These are phyloP conservation scores for Triops longicaudatus DNA, from an alignment of 1,140 invertebrate genomes.

Conservation along the genomic window DNA sequence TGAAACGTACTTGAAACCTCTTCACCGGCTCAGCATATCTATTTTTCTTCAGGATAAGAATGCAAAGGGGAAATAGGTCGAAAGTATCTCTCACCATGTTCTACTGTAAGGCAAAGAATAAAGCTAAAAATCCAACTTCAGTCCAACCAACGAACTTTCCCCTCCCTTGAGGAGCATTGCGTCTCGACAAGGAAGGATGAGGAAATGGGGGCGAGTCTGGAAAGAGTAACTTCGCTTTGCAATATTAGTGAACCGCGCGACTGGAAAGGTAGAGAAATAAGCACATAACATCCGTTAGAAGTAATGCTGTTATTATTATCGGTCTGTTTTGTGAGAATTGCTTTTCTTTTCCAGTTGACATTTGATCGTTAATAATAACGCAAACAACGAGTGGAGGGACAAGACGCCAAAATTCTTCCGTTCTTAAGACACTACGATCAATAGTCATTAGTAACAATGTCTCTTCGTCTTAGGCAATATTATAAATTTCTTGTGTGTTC, in stretches of 20 bases:
- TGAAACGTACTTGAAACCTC: no score
- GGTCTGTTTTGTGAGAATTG: not conserved
- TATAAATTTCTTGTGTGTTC: no score
- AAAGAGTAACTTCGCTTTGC: not conserved
- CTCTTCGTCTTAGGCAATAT: no score
- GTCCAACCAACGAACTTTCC: not conserved
- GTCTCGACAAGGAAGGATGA: not conserved
- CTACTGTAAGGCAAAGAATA: not conserved
- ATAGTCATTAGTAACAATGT: no score
- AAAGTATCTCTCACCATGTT: not conserved
- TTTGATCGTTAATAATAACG: not conserved
- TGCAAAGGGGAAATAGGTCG: not conserved
- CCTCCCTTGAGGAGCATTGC: not conserved
- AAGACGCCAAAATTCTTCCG: no score
- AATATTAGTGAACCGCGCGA: not conserved
- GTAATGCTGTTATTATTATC: not conserved
- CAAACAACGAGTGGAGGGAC: not conserved
- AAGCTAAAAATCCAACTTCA: not conserved
- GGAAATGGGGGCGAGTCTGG: not conserved
- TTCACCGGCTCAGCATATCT: not conserved
- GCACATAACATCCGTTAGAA: not conserved
- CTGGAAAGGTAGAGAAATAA: not conserved
- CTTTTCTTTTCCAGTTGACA: not conserved
- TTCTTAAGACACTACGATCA: no score
- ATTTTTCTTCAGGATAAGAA: not conserved